Conservation (phyloP, 35 echinoderm and acorn worm species). For the Chiridota heheva region DNA sequence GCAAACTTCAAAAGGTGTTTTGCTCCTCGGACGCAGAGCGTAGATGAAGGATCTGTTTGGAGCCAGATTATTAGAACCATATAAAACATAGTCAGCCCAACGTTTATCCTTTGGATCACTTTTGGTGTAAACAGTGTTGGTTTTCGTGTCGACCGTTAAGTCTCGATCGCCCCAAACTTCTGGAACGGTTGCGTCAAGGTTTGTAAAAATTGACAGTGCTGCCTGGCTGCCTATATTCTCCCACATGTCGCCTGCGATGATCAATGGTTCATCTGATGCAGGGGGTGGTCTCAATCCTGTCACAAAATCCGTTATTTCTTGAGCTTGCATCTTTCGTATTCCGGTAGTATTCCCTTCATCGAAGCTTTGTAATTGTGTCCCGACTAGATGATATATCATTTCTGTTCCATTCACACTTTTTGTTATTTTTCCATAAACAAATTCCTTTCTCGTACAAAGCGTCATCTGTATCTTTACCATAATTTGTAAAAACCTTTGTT, state of each 20-base stretch:
- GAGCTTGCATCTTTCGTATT: constrained; percentile 61
- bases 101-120: neutral
- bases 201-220: constrained; percentile 37
- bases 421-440: constrained; percentile 55
- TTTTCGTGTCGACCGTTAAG: constrained; percentile 55
- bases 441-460: constrained; percentile 53
- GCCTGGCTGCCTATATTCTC: constrained; percentile 24
- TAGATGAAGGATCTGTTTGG: constrained; percentile 20
- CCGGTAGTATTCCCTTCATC: constrained; percentile 10
- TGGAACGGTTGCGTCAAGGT: constrained; percentile 45
- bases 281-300: constrained; percentile 26
- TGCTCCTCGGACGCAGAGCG: constrained; percentile 35
- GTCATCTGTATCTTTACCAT: constrained; percentile 48
- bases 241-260: constrained; percentile 69
- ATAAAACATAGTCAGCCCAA: constrained; percentile 70
- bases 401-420: constrained; percentile 46
- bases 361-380: constrained; percentile 58
- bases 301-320: constrained; percentile 50
- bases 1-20: constrained; percentile 51
- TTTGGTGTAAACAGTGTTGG: constrained; percentile 47
- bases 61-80: constrained; percentile 32
- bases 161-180: constrained; percentile 46
- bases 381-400: constrained; percentile 57
- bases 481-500: constrained; percentile 45
- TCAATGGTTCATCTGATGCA: constrained; percentile 61